Conservation (phyloP, 2,888 invertebrate genomes). For the Halictus quadricinctus region DNA sequence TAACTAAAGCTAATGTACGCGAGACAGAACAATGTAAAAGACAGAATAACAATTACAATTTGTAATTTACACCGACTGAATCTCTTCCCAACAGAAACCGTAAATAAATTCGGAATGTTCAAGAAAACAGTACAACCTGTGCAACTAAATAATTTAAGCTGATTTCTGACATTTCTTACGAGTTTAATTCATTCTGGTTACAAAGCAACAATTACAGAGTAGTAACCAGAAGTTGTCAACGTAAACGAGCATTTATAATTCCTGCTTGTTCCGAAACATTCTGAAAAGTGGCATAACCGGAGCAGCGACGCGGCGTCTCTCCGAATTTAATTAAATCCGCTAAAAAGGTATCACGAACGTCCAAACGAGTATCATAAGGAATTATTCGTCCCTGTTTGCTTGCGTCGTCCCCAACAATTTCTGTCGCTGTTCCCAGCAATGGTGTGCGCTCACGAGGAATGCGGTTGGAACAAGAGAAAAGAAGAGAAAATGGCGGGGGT, state of each 20-base stretch:
- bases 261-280: conserved; percentile 1
- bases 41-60: not conserved
- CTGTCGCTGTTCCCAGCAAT: not conserved
- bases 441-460: not conserved
- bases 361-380: conserved; percentile 8
- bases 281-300: not conserved
- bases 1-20: too few species aligned
- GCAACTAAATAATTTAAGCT: not conserved
- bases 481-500: not conserved
- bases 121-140: not conserved
- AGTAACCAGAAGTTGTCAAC: not conserved
- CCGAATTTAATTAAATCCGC: conserved; percentile 7
- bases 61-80: too few species aligned
- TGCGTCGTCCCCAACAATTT: not conserved
- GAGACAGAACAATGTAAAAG: not conserved
- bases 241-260: not conserved
- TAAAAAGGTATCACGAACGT: conserved; percentile 5
- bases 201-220: not conserved
- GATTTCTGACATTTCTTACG: not conserved
- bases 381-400: not conserved
- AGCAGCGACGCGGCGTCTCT: not conserved
- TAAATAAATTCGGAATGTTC: not conserved
- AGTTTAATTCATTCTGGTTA: not conserved
- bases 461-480: not conserved
- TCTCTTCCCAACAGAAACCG: too few species aligned